phyloP scores from a whole-genome alignment of 2,888 invertebrate species.

The Leucoptera coffeella region DNA sequence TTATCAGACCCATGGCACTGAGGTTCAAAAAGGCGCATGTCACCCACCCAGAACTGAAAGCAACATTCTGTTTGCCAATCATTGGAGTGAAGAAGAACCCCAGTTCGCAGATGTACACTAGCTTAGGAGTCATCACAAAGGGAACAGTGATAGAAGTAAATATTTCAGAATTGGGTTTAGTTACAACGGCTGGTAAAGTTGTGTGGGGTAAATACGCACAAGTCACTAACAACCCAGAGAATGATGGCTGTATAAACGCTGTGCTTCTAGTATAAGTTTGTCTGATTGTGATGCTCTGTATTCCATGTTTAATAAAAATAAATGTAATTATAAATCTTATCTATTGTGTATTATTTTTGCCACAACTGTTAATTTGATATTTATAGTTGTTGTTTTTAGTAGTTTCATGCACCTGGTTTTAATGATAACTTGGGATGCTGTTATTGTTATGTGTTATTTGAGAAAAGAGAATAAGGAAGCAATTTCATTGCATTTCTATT shows the following conservation, averaged over 20 bases:
- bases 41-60: constrained; percentile 97
- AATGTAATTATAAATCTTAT: too few species aligned
- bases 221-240: constrained; percentile 98
- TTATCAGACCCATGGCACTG: constrained; percentile 95
- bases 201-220: constrained; percentile 99
- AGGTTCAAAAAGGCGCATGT: constrained; percentile 97
- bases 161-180: constrained; percentile 95
- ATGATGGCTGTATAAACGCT: constrained; percentile 99
- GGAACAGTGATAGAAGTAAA: constrained; percentile 97
- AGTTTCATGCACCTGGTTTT: too few species aligned
- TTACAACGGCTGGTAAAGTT: constrained; percentile 98
- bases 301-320: constrained; percentile 8
- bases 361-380: too few species aligned
- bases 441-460: too few species aligned
- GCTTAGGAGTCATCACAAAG: constrained; percentile 96
- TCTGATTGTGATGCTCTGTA: constrained; percentile 3
- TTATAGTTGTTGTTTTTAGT: too few species aligned
- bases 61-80: constrained; percentile 94
- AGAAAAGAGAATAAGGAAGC: too few species aligned
- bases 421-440: too few species aligned
- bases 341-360: too few species aligned
- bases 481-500: too few species aligned
- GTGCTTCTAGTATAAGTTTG: constrained; percentile 80
- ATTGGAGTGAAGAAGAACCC: constrained; percentile 99
- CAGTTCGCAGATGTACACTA: constrained; percentile 94